A percentile compares a stretch with the other conserved stretches of the same genome.
Conservation (phyloP, 2,797 vertebrate species). For the Diglossa cyanea region DNA sequence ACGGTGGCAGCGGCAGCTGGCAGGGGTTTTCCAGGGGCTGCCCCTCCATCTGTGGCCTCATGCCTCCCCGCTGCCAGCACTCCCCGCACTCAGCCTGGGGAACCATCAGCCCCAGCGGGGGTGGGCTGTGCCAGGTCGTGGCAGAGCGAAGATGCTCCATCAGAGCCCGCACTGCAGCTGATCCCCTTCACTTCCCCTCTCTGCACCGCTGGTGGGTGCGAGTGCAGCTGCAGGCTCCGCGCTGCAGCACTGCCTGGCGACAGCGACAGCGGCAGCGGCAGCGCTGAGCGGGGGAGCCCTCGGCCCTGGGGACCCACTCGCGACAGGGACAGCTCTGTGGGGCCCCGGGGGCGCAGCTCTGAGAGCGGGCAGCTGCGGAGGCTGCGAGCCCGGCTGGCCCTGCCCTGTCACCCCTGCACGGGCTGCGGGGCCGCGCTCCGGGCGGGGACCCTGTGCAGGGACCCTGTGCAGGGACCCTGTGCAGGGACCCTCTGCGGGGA, state of each 20-base stretch:
- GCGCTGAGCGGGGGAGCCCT: neutral
- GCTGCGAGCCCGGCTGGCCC: too few species aligned
- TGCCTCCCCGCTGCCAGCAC: rapidly evolving
- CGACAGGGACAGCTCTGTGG: neutral
- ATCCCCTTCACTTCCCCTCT: neutral
- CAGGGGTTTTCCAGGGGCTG: neutral
- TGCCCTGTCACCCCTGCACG: rapidly evolving
- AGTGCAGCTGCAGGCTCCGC: neutral
- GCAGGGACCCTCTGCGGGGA: neutral
- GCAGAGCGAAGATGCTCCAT: neutral
- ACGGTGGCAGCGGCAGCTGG: rapidly evolving
- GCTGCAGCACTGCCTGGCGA: rapidly evolving
- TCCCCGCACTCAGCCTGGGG: neutral
- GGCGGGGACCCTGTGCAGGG: neutral
- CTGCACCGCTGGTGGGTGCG: neutral
- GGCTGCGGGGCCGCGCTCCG: rapidly evolving
- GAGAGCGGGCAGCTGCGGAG: too few species aligned
- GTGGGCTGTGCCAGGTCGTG: rapidly evolving
- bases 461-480: neutral
- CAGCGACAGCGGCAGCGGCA: rapidly evolving
- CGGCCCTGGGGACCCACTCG: rapidly evolving
- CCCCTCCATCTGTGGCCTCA: rapidly evolving
- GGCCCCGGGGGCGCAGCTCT: neutral
- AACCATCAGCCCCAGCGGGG: rapidly evolving
- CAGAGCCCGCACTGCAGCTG: rapidly evolving